phyloP scores from a whole-genome alignment of 2,888 invertebrate species.

The Seira musarum region DNA sequence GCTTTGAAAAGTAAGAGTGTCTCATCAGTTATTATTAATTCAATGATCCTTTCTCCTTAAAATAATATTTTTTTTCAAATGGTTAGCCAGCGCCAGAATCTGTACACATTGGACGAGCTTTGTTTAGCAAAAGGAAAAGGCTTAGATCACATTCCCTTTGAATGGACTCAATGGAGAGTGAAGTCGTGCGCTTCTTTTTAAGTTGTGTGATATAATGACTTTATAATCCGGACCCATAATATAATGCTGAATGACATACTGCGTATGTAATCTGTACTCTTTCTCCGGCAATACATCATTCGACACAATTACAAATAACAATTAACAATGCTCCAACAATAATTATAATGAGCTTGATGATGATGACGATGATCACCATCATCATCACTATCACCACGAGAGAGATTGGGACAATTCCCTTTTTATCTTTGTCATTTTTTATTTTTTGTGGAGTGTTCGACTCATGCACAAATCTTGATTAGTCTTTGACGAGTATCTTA shows the following conservation, averaged over 20 bases:
- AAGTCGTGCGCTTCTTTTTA: not conserved
- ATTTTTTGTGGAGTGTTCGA: conserved; percentile 7
- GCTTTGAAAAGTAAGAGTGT: conserved; percentile 32
- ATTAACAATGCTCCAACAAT: conserved; percentile 36
- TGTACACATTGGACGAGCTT: not conserved
- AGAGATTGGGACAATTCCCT: not conserved
- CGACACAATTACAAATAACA: conserved; percentile 35
- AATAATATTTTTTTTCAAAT: not conserved
- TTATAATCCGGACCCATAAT: not conserved
- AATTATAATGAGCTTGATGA: conserved; percentile 35
- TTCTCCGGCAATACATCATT: conserved; percentile 27
- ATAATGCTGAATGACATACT: not conserved
- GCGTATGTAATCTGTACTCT: not conserved
- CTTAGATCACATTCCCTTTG: not conserved
- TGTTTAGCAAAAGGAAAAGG: not conserved
- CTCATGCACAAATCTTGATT: conserved; percentile 6
- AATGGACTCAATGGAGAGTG: not conserved
- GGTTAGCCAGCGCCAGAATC: not conserved
- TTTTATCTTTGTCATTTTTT: conserved; percentile 25
- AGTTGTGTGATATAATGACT: not conserved
- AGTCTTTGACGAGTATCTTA: not conserved
- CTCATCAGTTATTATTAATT: conserved; percentile 5
- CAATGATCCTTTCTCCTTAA: conserved; percentile 25
- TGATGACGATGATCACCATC: not conserved
- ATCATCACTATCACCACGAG: not conserved